phyloP scores from a whole-genome alignment of 2,113 vertebrate species.

The Entomyzon cyanotis region DNA sequence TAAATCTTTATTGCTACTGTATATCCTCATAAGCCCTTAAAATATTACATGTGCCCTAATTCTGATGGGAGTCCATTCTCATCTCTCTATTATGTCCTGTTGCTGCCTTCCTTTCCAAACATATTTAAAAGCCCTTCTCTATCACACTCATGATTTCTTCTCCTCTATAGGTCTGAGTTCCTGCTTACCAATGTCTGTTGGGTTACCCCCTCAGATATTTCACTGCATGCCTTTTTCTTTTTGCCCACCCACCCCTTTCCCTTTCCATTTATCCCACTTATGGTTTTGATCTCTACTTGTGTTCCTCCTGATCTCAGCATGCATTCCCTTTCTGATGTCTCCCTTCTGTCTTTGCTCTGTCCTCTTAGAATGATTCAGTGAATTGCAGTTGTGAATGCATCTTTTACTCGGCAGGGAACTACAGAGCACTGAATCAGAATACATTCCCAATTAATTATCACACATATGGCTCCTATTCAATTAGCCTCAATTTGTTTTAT shows the following conservation, averaged over 20 bases:
- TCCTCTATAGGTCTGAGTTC: not conserved
- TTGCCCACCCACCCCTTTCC: not conserved
- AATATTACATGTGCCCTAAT: not conserved
- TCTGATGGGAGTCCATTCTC: not conserved
- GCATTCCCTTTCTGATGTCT: constrained; percentile 22
- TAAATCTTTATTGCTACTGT: not conserved
- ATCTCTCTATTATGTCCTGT: not conserved
- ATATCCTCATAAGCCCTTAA: not conserved
- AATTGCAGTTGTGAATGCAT: constrained; percentile 21
- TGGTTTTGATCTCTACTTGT: constrained; percentile 31
- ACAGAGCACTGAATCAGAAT: constrained; percentile 33
- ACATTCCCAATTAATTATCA: constrained; percentile 61
- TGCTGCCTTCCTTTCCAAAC: not conserved
- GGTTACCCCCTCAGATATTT: not conserved
- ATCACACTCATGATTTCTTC: not conserved
- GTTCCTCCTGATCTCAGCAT: constrained; percentile 21
- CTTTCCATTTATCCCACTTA: not conserved
- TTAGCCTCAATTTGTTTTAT: constrained; percentile 61
- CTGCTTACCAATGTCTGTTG: not conserved
- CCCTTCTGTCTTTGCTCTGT: constrained; percentile 21
- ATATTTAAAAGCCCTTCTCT: not conserved
- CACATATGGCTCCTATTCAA: constrained; percentile 55
- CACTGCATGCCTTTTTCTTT: not conserved
- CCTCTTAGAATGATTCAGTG: constrained; percentile 49
- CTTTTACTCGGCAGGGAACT: constrained; percentile 41